Base-by-base conservation (phyloP, 2,113 vertebrate species). In the Hymenochirus boettgeri region DNA sequence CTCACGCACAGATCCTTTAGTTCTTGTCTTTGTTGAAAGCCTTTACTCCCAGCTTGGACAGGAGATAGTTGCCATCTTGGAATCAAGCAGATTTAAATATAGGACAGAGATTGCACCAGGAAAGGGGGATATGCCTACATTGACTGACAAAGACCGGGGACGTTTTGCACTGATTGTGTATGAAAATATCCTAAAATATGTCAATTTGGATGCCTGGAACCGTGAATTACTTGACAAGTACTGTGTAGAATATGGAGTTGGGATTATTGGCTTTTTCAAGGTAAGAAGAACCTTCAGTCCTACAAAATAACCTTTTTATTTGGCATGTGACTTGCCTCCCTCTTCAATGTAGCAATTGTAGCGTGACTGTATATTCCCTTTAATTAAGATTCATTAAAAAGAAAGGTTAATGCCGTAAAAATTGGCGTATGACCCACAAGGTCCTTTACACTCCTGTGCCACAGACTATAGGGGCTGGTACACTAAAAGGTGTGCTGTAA, bases 261-360 rank as follows among this genome's bases (percentile, higher is more conserved):
- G 96, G 73, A 97, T 98, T 84, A 89, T 99, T 0, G 95, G 94
- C 77, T 99, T 99, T 87, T 98, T 98, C 84, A 98, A 98, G 92
- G 96, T 98, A 76, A 42, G 76, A 5, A n/a, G n/a, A n/a, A n/a
- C n/a, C n/a, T n/a, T n/a, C 2, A 25, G 24, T 1, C 3, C 1
- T 1, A 1, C 1, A 7, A 46, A n/a, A 46, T 18, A 18, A 0
- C 29, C 1, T n/a, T n/a, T n/a, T n/a, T n/a, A n/a, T n/a, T n/a
- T n/a, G n/a, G n/a, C n/a, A n/a, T n/a, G n/a, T n/a, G n/a, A n/a
- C n/a, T n/a, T n/a, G n/a, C n/a, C n/a, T n/a, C n/a, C n/a, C 10
- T 5, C 10, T 31, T 31, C 5, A 31, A 5, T 31, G 29, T 31
- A 31, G 29, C 10, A 6, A 31, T 31, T 31, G 10, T 31, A 31